Evolutionary conservation across 64 coral and sea anemone genomes (phyloP), one percentile per base, ranked within the genome.

Genomic region (Platygyra sinensis): DNA sequence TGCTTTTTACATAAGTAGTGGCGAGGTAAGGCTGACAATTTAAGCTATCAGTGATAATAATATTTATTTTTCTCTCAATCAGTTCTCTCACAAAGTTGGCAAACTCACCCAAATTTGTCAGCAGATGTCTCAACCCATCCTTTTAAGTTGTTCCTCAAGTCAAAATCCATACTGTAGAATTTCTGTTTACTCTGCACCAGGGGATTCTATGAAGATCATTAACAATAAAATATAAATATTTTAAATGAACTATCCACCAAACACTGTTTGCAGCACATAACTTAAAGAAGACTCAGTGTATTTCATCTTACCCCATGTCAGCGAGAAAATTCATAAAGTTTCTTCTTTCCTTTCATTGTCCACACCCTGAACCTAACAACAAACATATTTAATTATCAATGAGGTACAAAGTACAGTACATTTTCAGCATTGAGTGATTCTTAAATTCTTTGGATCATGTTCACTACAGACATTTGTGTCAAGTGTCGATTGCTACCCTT

Each of bases 331-430:
- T 96, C 97, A 60, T 96, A 72, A 19, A 99, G 86, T 73, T 91
- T 87, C 59, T 93, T 83, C 77, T 99, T 99, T 62, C 97, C 97
- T 84, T 99, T 99, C 59, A 94, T 90, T 78, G 97, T 99, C 97
- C 97, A 99, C 3, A 99, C 94, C 74, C 97, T 90, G 88, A 99
- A 99, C 74, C 96, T 98, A 31, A 72, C 51, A 64, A 67, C 22
- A 29, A 17, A 4, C 29, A 31, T 20, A 51, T 76, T 2, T 22
- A 24, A 8, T 28, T 8, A 12, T 74, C 50, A 50, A 10, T 33
- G 42, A 46, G 6, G 38, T 39, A 17, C 4, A 22, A 22, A 3
- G 19, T 51, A 57, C 10, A 57, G 54, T 57, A 14, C 54, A 13
- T 57, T 16, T 16, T 57, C 54, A 57, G 54, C 15, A 57, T 57